A percentile compares a stretch with the other conserved stretches of the same genome.
Evolutionary conservation across 2,797 vertebrate genomes (phyloP).

Genomic region (Linurgus olivaceus): DNA sequence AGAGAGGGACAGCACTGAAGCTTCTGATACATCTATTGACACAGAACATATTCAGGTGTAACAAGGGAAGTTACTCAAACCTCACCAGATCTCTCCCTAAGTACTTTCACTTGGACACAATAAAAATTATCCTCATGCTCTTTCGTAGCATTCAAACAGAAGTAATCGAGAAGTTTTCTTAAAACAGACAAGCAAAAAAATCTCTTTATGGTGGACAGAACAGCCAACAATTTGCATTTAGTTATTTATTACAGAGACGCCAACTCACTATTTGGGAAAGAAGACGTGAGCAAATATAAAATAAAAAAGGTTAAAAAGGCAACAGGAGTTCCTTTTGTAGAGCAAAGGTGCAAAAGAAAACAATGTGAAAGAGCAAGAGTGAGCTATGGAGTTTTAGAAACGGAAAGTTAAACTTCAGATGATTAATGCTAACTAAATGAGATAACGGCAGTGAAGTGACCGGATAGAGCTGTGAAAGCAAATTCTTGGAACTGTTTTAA

Average conservation of each 20-base stretch:
- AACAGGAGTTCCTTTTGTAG: background rate
- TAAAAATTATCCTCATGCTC: background rate
- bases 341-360: background rate
- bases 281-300: fast-evolving
- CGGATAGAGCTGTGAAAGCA: background rate
- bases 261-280: fast-evolving
- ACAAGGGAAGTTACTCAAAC: background rate
- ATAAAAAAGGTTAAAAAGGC: background rate
- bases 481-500: background rate
- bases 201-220: background rate
- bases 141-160: background rate
- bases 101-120: background rate
- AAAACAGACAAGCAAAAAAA: background rate
- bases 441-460: background rate
- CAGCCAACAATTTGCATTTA: fast-evolving
- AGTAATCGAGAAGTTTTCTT: background rate
- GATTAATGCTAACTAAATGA: background rate
- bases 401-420: background rate
- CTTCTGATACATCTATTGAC: background rate
- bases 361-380: background rate
- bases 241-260: background rate
- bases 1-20: background rate
- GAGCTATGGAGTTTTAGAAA: background rate
- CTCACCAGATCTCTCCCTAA: background rate
- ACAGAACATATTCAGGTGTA: background rate